Percentiles rank a stretch among this genome's conserved stretches.
phyloP scores from a whole-genome alignment of 2,113 vertebrate species.

The Oenanthe oenanthe region DNA sequence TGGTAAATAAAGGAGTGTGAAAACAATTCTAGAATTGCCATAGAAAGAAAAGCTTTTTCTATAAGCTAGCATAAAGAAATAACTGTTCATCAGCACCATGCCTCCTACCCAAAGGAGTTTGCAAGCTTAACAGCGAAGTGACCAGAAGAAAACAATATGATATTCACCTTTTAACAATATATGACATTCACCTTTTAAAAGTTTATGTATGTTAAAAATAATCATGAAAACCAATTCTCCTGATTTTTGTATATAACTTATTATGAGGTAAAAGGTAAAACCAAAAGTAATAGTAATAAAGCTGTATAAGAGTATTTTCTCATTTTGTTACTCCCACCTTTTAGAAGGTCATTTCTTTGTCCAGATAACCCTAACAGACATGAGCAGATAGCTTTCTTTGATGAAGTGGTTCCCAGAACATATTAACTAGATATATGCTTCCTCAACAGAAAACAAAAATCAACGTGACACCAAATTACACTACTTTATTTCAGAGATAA shows the following conservation, averaged over 20 bases:
- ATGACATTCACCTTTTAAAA: background rate
- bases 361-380: background rate
- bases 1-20: background rate
- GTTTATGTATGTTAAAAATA: background rate
- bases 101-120: background rate
- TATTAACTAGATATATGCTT: background rate
- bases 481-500: background rate
- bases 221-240: background rate
- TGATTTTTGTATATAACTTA: background rate
- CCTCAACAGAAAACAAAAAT: background rate
- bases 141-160: background rate
- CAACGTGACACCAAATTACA: background rate
- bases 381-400: background rate
- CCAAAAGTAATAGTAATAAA: background rate
- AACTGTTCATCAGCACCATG: background rate
- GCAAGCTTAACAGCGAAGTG: background rate
- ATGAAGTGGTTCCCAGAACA: background rate
- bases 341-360: background rate
- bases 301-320: background rate
- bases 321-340: background rate
- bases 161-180: background rate
- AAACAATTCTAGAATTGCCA: background rate
- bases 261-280: background rate
- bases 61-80: background rate
- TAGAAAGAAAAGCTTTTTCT: background rate